Base-by-base conservation (phyloP, 2,888 invertebrate species). In the Neoascia interrupta region DNA sequence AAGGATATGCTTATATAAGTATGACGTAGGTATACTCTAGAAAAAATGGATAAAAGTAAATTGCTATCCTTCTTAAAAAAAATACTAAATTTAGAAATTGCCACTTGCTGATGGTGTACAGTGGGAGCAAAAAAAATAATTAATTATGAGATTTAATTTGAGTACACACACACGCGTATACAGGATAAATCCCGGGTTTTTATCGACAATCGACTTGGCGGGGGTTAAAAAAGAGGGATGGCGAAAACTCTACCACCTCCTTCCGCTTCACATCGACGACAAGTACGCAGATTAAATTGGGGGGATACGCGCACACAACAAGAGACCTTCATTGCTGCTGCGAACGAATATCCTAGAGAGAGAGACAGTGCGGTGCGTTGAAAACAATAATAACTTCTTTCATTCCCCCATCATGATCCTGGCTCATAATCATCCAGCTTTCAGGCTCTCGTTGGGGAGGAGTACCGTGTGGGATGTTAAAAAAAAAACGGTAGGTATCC, bases 321-420 rank as follows among this genome's bases (percentile, higher is more conserved):
- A 51, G 60, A 56, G 39, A 61, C 47, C 53, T 53, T 61, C 61
- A 60, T 69, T 45, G 34, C 53, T 61, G 39, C 26, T 41, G 43
- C 15, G 13, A 31, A 31, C 4, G 31, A 31, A 26, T 31, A 37
- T 70, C 51, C 54, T 58, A 31, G 43, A 51, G 49, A 61, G 61
- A 49, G 73, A 45, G 41, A 43, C 39, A 68, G 61, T 21, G 26
- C 5, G 26, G 58, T 36, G 66, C 66, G 79, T 56, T 66, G 72
- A 79, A 79, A 68, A 73, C 66, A 79, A 79, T 79, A 79, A 73
- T 61, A 68, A 61, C 73, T 79, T 63, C 49, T 63, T 72, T 72
- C 79, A 79, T 73, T 73, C 79, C 73, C 61, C 61, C 47, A 61
- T 26, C 28, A 53, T 68, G 43, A 64, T 54, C 60, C 58, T 43